phyloP scores from a whole-genome alignment of 2,888 invertebrate species.

The Xanthia icteritia region DNA sequence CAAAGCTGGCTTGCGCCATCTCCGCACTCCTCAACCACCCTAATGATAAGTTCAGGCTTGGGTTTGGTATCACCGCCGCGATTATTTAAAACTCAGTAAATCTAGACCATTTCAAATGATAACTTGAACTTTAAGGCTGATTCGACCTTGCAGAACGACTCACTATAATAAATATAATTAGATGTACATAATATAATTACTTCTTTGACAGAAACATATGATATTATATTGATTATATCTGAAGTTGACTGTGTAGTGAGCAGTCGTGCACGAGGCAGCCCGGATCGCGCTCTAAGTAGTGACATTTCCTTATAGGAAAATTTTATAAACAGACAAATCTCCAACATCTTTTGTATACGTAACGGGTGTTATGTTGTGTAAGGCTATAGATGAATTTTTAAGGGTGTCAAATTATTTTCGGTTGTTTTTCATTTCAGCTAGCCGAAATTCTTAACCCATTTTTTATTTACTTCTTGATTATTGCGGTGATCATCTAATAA shows the following conservation, averaged over 20 bases:
- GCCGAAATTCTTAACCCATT: background rate
- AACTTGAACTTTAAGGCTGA: constrained; percentile 4
- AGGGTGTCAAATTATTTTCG: constrained; percentile 11
- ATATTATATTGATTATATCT: constrained; percentile 19
- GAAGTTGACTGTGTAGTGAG: constrained; percentile 2
- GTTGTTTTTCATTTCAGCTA: constrained; percentile 13
- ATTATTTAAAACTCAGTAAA: constrained; percentile 71
- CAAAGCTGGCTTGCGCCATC: constrained; percentile 83
- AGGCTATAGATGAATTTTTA: background rate
- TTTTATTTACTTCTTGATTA: background rate
- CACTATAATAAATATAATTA: constrained; percentile 4
- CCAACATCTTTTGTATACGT: background rate
- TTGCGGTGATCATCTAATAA: constrained; percentile 2
- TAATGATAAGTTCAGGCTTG: constrained; percentile 87
- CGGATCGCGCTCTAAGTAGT: background rate
- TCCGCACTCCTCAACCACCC: constrained; percentile 88
- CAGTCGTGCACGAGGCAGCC: background rate
- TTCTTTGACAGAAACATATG: constrained; percentile 24
- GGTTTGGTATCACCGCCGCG: constrained; percentile 84
- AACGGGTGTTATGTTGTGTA: constrained; percentile 1
- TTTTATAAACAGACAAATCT: constrained; percentile 2
- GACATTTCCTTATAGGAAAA: background rate
- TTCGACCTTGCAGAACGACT: constrained; percentile 1
- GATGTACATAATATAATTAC: constrained; percentile 13
- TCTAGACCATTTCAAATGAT: constrained; percentile 12